Evolutionary conservation across 2,113 vertebrate genomes (phyloP), one percentile per base, ranked within the genome.

Genomic region (Nansenia antarctica): DNA sequence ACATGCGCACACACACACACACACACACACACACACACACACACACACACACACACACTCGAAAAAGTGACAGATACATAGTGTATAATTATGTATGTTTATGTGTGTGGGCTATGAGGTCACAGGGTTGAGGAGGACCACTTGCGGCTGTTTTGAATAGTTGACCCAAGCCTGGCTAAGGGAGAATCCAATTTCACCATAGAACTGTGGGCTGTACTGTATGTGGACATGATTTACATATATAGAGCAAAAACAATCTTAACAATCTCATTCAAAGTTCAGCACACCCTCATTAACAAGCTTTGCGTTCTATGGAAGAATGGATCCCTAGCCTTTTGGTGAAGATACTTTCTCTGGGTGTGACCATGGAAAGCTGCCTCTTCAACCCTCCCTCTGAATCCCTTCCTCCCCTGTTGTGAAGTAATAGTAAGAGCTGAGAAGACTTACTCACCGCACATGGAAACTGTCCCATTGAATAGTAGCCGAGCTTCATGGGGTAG

Each of bases 401-500:
- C n/a, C n/a, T n/a, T 64, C 6, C 65, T 47, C 20, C 31, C n/a
- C 60, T 64, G 29, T 47, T 47, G 42, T 34, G 64, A 64, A 65
- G 57, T 26, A 22, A 75, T 77, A n/a, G n/a, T 42, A 18, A 20
- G 45, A 7, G 45, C 14, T 72, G 37, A 65, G 35, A 68, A 24
- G 69, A 80, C 75, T 82, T 70, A 55, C 72, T 82, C 67, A 20
- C 63, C 78, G 74, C 82, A 82, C 79, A 84, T 82, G 85, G 74
- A 84, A 78, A 66, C 72, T 31, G 64, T 78, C 77, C 81, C 79
- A 72, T 66, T 57, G 74, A 74, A 70, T 81, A 74, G 65, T 83
- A 79, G 74, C 80, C 75, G 75, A 87, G 81, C 84, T 85, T 85
- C 82, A 86, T 73, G 84, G 82, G 82, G 87, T 82, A 81, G 78